phyloP scores from a whole-genome alignment of 2,797 vertebrate species.

The Rhynchotus rufescens region DNA sequence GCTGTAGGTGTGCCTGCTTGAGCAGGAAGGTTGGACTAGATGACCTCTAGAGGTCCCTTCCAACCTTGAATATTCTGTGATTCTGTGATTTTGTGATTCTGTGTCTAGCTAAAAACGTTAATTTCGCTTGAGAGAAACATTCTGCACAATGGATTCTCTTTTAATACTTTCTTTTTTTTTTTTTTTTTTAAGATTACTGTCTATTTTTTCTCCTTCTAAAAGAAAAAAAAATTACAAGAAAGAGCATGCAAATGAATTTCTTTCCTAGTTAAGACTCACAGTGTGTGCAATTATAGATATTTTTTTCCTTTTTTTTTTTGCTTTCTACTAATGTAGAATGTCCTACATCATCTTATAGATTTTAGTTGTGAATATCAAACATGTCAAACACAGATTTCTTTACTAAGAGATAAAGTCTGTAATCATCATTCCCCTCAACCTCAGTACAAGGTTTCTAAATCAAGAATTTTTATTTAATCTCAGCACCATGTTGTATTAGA shows the following conservation, averaged over 20 bases:
- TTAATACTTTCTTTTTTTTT: not conserved
- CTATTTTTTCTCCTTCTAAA: not conserved
- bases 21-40: too few species aligned
- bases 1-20: too few species aligned
- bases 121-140: not conserved
- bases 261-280: not conserved
- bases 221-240: not conserved
- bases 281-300: not conserved
- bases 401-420: not conserved
- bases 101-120: not conserved
- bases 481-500: not conserved
- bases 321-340: not conserved
- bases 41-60: too few species aligned
- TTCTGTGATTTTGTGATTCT: too few species aligned
- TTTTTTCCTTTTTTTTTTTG: not conserved
- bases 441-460: not conserved
- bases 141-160: not conserved
- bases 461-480: slow-evolving; percentile 7
- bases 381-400: not conserved
- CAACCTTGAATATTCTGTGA: too few species aligned
- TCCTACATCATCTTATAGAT: not conserved
- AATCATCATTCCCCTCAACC: not conserved
- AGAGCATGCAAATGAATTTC: not conserved
- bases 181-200: not conserved
- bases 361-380: not conserved